phyloP scores from a whole-genome alignment of 2,888 invertebrate species.

The Calameuta pallipes region DNA sequence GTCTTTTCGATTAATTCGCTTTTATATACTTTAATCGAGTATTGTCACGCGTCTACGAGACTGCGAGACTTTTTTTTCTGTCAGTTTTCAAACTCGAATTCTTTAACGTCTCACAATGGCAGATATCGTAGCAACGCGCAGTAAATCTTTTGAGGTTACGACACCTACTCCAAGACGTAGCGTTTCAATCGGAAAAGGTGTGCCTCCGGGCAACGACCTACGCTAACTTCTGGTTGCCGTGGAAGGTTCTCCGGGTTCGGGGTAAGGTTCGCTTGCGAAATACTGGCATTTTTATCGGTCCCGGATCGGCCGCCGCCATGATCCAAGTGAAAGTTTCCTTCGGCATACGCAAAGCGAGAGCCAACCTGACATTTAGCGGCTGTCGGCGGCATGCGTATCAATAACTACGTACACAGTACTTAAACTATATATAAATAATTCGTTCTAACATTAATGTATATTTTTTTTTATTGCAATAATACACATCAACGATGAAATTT shows the following conservation, averaged over 20 bases:
- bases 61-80: background rate
- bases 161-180: background rate
- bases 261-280: conserved; percentile 23
- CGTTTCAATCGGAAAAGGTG: conserved; percentile 8
- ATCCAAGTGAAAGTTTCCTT: conserved; percentile 33
- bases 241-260: conserved; percentile 21
- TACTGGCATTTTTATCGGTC: conserved; percentile 30
- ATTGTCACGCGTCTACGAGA: too few species aligned
- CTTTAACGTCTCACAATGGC: background rate
- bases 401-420: background rate
- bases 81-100: background rate
- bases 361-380: conserved; percentile 19
- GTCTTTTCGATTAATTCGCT: background rate
- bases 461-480: background rate
- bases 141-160: background rate
- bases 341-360: background rate
- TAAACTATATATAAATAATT: background rate
- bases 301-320: conserved; percentile 15
- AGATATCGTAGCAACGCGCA: background rate
- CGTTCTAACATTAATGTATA: background rate
- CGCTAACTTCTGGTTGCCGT: conserved; percentile 22
- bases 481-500: background rate
- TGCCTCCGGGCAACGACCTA: conserved; percentile 36
- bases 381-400: background rate
- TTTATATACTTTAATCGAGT: background rate